phyloP scores from a whole-genome alignment of 2,797 vertebrate genomes.

The Emydoidea blandingii region DNA sequence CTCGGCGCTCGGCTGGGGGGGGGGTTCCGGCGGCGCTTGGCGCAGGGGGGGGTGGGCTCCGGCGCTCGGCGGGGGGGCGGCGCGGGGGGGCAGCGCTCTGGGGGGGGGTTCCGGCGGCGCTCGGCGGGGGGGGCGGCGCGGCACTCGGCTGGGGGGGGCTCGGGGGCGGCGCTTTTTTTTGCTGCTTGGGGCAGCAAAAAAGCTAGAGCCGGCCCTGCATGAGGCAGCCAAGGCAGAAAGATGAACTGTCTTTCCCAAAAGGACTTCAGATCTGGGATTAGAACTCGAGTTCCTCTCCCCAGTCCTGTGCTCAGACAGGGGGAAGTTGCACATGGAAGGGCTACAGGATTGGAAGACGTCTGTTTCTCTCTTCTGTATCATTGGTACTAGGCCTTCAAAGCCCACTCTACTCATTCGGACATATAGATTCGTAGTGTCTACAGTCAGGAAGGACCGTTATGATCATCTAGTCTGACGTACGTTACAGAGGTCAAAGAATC shows the following conservation, averaged over 20 bases:
- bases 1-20: no score
- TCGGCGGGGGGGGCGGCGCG: no score
- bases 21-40: no score
- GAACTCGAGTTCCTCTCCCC: neutral
- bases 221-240: conserved; percentile 17
- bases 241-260: conserved; percentile 5
- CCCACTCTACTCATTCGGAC: neutral
- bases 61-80: no score
- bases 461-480: neutral
- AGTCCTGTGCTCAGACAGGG: neutral
- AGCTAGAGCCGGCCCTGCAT: no score
- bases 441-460: neutral
- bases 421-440: neutral
- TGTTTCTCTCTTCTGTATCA: neutral
- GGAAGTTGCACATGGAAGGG: neutral
- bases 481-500: neutral
- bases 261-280: neutral
- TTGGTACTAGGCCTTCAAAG: neutral
- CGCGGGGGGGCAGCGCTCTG: no score
- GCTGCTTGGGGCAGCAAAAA: no score
- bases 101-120: no score
- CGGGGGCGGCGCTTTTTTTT: no score
- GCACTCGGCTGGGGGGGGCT: no score
- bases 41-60: no score
- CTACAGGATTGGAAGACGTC: neutral